Evolutionary conservation across 1,140 invertebrate species (phyloP), one percentile per base, ranked within the genome.

Genomic region (Lysiphlebus fabarum): DNA sequence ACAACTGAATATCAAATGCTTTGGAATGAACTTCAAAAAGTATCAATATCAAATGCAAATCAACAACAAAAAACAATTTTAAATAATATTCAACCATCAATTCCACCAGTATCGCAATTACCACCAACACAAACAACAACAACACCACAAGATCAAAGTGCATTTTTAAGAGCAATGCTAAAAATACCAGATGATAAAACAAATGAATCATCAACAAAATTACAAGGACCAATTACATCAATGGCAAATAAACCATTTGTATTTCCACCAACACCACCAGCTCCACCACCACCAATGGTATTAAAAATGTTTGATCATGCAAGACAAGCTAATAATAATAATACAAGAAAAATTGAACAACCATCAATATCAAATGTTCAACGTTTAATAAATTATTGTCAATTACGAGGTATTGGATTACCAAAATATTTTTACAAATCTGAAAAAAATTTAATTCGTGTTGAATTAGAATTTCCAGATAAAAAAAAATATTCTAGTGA

Each of bases 371-470:
- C 17, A 26, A 75, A 12, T 68, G 67, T 26, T 54, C 73, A 26
- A 0, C 67, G 70, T 61, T 62, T 82, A 49, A 58, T 81, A 43
- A 72, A 69, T 43, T 71, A 80, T 58, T 81, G 65, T 51, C 76
- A 80, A 60, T 58, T 72, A 2, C 65, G 69, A 7, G 69, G 71
- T n/a, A 59, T 67, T 0, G 75, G 77, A 11, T 62, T 77, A 40
- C 81, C 81, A 10, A 62, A 71, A n/a, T 82, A 81, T 54, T 68
- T 65, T 50, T 82, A 80, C n/a, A 65, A 58, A 3, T 62, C 71
- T 5, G 61, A 70, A 4, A 72, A 71, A 9, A 67, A 67, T 26
- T 47, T 73, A 7, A 63, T 77, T 17, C 66, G 58, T 44, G 75
- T 78, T 0, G 74, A 77, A 58, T 70, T 82, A 14, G 65, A 67